phyloP scores from a whole-genome alignment of 2,797 vertebrate genomes.

The Pseudomugil gertrudae region DNA sequence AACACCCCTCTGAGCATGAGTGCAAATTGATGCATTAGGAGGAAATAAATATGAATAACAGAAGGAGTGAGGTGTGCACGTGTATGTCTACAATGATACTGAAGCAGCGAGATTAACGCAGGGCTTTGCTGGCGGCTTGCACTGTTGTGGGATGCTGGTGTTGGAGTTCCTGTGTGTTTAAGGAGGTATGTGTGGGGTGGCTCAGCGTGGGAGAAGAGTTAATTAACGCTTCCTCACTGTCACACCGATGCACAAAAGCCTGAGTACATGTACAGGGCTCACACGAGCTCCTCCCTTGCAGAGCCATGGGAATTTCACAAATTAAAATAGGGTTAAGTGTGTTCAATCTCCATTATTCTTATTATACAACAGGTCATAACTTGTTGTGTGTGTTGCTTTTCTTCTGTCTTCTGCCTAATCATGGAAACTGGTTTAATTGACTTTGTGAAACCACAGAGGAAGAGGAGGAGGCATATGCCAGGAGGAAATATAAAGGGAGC shows the following conservation, averaged over 20 bases:
- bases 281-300: slow-evolving; percentile 42
- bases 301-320: slow-evolving; percentile 73
- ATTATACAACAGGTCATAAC: slow-evolving; percentile 54
- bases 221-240: slow-evolving; percentile 80
- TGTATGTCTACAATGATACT: slow-evolving; percentile 41
- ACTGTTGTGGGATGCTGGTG: slow-evolving; percentile 46
- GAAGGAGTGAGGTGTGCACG: slow-evolving; percentile 21
- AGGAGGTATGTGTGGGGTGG: slow-evolving; percentile 60
- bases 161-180: slow-evolving; percentile 54
- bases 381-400: slow-evolving; percentile 42
- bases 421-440: slow-evolving; percentile 61
- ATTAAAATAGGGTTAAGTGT: slow-evolving; percentile 79
- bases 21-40: slow-evolving; percentile 37
- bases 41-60: slow-evolving; percentile 67
- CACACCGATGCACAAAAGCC: slow-evolving; percentile 65
- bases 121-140: slow-evolving; percentile 47
- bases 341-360: slow-evolving; percentile 77
- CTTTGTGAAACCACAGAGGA: slow-evolving; percentile 47
- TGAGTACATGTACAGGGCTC: slow-evolving; percentile 42
- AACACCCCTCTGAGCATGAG: slow-evolving; percentile 22
- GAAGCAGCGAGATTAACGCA: slow-evolving; percentile 53
- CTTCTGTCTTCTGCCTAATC: slow-evolving; percentile 27
- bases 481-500: slow-evolving; percentile 22
- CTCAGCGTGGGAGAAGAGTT: slow-evolving; percentile 78
- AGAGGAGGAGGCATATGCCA: slow-evolving; percentile 28